These are phyloP conservation scores for Drosophila borborema DNA, from an alignment of 2,888 invertebrate genomes.

Conservation along the genomic window DNA sequence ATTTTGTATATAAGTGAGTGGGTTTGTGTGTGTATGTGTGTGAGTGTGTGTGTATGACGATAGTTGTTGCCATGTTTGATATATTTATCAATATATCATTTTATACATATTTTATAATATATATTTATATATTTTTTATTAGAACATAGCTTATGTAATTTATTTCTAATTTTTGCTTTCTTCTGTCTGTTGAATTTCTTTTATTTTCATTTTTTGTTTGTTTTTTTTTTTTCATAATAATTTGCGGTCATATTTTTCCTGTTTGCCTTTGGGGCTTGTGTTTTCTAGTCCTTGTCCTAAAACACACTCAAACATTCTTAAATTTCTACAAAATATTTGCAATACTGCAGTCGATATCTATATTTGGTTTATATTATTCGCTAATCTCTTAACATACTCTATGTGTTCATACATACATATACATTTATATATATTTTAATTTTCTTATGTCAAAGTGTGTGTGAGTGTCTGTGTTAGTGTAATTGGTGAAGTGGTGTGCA, in stretches of 20 bases:
- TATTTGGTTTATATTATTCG: constrained; percentile 71
- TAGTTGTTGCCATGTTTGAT: constrained; percentile 30
- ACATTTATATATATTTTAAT: constrained; percentile 33
- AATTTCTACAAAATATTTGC: constrained; percentile 84
- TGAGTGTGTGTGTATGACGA: constrained; percentile 1
- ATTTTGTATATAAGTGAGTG: constrained; percentile 40
- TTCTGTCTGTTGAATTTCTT: constrained; percentile 27
- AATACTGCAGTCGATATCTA: constrained; percentile 83
- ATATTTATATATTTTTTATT: constrained; percentile 25
- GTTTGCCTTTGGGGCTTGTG: constrained; percentile 40
- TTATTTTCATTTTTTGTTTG: constrained; percentile 15
- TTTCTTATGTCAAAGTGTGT: constrained; percentile 21
- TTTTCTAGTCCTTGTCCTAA: constrained; percentile 54
- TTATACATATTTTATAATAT: constrained; percentile 14
- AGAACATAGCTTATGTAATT: constrained; percentile 67
- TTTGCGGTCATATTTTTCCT: constrained; percentile 53
- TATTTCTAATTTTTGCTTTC: constrained; percentile 43
- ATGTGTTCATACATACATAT: constrained; percentile 45
- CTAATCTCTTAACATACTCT: constrained; percentile 68
- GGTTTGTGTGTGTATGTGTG: constrained; percentile 4
- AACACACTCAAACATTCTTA: constrained; percentile 81
- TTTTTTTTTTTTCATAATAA: constrained; percentile 18
- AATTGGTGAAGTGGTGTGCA: constrained; percentile 34
- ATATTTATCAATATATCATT: constrained; percentile 30
- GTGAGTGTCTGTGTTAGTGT: constrained; percentile 21